Evolutionary conservation across 2,113 vertebrate species (phyloP).

Genomic region (Oncorhynchus nerka): DNA sequence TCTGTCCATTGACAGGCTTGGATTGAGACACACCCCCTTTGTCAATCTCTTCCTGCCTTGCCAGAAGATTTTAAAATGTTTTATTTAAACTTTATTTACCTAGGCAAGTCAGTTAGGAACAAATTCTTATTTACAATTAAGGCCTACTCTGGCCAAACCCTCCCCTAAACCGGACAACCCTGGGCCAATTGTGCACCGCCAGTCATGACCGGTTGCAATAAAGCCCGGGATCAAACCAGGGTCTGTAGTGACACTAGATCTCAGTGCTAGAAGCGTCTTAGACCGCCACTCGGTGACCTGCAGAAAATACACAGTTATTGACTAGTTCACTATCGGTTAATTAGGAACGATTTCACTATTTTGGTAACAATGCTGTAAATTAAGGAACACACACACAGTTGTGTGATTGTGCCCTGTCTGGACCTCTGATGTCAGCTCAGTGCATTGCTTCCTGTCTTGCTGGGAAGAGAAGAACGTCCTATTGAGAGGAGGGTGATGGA

Average conservation of each 20-base stretch:
- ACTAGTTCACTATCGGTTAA: neutral
- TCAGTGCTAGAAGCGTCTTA: too few species aligned
- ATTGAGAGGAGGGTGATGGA: neutral
- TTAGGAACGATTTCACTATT: neutral
- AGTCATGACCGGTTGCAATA: too few species aligned
- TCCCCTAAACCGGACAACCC: too few species aligned
- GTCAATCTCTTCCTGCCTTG: neutral
- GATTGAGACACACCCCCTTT: constrained; percentile 20
- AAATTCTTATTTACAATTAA: too few species aligned
- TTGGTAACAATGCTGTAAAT: neutral
- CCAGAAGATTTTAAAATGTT: neutral
- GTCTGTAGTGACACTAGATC: too few species aligned
- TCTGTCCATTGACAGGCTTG: constrained; percentile 27
- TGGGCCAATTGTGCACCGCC: too few species aligned
- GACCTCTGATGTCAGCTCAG: neutral
- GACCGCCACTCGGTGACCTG: neutral
- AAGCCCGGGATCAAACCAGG: too few species aligned
- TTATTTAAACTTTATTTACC: too few species aligned
- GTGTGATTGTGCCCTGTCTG: neutral
- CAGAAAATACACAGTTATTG: neutral
- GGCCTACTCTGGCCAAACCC: too few species aligned
- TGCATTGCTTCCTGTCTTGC: neutral
- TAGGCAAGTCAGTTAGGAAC: too few species aligned
- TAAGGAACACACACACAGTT: neutral
- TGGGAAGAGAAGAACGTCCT: neutral